phyloP scores from a whole-genome alignment of 1,140 invertebrate genomes.

The Drosophila santomea region DNA sequence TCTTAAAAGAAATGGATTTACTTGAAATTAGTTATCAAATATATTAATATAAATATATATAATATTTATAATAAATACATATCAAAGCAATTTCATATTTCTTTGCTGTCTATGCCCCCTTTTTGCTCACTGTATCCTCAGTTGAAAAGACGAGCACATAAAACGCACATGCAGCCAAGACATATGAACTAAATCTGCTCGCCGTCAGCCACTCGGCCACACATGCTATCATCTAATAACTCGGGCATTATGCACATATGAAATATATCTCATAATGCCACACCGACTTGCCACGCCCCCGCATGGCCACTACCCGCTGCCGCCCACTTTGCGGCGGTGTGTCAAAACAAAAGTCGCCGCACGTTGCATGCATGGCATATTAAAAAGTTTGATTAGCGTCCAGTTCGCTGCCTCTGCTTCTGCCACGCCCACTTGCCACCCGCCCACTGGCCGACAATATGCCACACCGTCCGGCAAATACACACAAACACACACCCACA shows the following conservation, averaged over 20 bases:
- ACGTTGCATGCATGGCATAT: conserved; percentile 73
- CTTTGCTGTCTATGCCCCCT: background rate
- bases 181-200: conserved; percentile 61
- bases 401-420: conserved; percentile 57
- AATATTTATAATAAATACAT: no score
- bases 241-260: conserved; percentile 40
- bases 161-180: conserved; percentile 61
- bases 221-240: conserved; percentile 54
- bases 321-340: conserved; percentile 7
- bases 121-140: conserved; percentile 10
- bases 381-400: conserved; percentile 81
- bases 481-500: background rate
- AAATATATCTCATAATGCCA: conserved; percentile 44
- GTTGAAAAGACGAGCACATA: conserved; percentile 49
- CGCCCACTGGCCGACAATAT: background rate
- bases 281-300: conserved; percentile 7
- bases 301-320: no score
- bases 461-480: background rate
- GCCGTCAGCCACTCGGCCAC: conserved; percentile 3
- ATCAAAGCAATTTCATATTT: no score
- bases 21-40: no score
- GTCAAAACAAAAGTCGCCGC: conserved; percentile 73
- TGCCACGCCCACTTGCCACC: conserved; percentile 9
- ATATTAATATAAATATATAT: background rate
- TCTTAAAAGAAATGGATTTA: background rate